A percentile compares a stretch with the other conserved stretches of the same genome.
phyloP scores from a whole-genome alignment of 2,113 vertebrate species.

The Eulacestoma nigropectus region DNA sequence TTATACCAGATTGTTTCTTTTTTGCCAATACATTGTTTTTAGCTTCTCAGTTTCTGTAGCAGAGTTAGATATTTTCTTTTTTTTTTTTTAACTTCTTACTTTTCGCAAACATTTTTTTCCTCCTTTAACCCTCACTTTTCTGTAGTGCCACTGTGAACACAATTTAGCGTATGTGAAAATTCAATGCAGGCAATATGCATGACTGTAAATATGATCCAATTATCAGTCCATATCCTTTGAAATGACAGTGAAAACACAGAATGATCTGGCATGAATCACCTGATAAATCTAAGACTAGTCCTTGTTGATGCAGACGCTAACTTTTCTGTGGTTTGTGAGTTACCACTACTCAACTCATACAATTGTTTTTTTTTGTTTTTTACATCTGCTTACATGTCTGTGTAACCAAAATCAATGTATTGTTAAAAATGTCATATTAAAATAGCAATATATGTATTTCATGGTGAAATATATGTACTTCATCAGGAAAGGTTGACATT shows the following conservation, averaged over 20 bases:
- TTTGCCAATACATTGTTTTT: background rate
- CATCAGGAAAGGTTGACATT: fast-evolving
- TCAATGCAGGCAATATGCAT: background rate
- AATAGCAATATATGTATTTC: background rate
- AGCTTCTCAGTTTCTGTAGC: background rate
- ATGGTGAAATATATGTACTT: background rate
- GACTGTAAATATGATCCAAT: background rate
- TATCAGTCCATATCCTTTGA: background rate
- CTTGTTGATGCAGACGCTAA: background rate
- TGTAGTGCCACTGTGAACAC: background rate
- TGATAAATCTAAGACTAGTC: background rate
- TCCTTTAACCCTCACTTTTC: background rate
- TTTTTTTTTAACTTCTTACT: background rate
- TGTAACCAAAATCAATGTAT: background rate
- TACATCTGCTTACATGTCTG: background rate
- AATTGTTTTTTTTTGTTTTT: background rate
- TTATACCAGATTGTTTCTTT: background rate
- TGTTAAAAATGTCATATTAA: background rate
- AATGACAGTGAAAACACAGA: background rate
- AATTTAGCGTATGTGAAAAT: background rate
- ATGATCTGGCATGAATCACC: background rate
- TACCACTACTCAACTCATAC: fast-evolving
- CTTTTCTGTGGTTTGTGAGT: background rate
- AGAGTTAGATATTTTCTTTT: background rate
- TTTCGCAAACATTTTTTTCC: background rate